Evolutionary conservation across 2,888 invertebrate species (phyloP).

Genomic region (Limnephilus rhombicus): DNA sequence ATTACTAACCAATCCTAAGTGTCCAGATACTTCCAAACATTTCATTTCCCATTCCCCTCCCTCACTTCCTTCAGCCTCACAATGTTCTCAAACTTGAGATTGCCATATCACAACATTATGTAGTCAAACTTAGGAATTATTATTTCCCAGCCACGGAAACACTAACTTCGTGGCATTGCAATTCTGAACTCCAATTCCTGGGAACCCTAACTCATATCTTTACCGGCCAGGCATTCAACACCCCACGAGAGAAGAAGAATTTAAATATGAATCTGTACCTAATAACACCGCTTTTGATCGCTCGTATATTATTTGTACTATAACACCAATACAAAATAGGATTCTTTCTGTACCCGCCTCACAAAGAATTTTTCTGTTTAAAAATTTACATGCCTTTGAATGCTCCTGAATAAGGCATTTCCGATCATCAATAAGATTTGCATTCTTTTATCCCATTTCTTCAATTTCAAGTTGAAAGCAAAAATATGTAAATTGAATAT

Average conservation of each 20-base stretch:
- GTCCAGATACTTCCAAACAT: background rate
- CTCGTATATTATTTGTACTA: background rate
- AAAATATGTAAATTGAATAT: slow-evolving; percentile 24
- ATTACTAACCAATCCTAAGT: background rate
- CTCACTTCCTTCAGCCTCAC: background rate
- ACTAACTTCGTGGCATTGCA: background rate
- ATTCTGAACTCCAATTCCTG: background rate
- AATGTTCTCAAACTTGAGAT: background rate
- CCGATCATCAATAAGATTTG: slow-evolving; percentile 17
- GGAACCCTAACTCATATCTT: background rate
- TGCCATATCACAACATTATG: background rate
- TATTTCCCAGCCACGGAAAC: background rate
- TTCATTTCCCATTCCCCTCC: background rate
- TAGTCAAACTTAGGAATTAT: background rate
- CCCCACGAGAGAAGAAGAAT: background rate
- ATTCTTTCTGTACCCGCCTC: background rate
- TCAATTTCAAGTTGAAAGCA: slow-evolving; percentile 26
- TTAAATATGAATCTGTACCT: background rate
- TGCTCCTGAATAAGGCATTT: slow-evolving; percentile 22
- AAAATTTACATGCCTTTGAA: slow-evolving; percentile 3
- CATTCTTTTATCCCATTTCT: slow-evolving; percentile 25
- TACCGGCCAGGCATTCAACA: background rate
- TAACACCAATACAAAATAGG: background rate
- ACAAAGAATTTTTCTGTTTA: background rate
- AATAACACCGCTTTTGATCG: slow-evolving; percentile 1